A percentile compares a stretch with the other conserved stretches of the same genome.
Evolutionary conservation across 2,888 invertebrate species (phyloP).

Genomic region (Saturnia pavonia): DNA sequence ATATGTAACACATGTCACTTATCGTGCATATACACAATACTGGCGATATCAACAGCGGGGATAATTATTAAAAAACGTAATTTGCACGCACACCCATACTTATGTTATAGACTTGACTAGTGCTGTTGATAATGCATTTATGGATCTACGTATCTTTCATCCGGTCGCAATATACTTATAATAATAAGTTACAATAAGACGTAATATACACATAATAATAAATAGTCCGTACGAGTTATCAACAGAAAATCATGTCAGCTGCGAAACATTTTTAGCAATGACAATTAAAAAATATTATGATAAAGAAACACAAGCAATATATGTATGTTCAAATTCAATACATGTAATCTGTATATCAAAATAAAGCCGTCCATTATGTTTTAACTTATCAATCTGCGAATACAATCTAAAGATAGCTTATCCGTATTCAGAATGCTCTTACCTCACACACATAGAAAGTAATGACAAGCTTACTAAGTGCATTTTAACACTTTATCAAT

Average conservation of each 20-base stretch:
- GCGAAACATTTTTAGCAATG: background rate
- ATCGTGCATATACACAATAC: background rate
- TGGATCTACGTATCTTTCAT: background rate
- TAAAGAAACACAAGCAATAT: slow-evolving; percentile 10
- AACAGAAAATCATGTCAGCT: background rate
- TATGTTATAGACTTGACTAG: background rate
- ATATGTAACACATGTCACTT: slow-evolving; percentile 35
- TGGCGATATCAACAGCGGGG: background rate
- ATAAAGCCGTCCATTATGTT: slow-evolving; percentile 45
- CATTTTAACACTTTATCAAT: background rate
- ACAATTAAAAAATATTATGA: slow-evolving; percentile 4
- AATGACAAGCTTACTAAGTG: background rate
- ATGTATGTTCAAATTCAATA: slow-evolving; percentile 25
- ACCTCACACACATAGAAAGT: slow-evolving; percentile 38
- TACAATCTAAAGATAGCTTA: slow-evolving; percentile 46
- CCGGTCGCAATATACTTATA: background rate
- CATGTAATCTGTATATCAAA: slow-evolving; percentile 30
- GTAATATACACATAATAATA: background rate
- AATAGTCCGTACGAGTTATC: background rate
- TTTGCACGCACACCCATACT: background rate
- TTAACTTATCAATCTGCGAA: slow-evolving; percentile 36
- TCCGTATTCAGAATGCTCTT: slow-evolving; percentile 43
- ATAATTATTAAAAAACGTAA: background rate
- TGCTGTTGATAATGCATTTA: background rate
- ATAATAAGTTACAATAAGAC: background rate